Percentiles rank a stretch among this genome's conserved stretches.
Evolutionary conservation across 2,113 vertebrate genomes (phyloP).

Genomic region (Odontesthes bonariensis): DNA sequence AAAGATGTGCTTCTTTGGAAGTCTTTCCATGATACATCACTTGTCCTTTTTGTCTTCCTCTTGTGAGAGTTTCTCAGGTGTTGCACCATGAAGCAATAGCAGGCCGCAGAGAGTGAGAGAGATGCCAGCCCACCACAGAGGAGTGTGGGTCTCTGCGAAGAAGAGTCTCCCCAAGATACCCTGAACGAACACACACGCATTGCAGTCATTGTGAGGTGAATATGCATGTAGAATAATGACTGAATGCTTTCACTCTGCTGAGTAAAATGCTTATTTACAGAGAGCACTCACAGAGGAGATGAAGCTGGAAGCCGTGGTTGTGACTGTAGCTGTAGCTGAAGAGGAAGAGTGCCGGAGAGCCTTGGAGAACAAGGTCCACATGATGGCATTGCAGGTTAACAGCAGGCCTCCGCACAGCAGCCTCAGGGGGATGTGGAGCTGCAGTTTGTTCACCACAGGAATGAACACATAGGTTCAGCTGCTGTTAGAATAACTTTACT

Average conservation of each 20-base stretch:
- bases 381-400: slow-evolving; percentile 86
- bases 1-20: not conserved
- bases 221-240: too few relatives aligned
- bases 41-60: slow-evolving; percentile 72
- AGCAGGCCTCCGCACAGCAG: slow-evolving; percentile 82
- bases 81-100: slow-evolving; percentile 83
- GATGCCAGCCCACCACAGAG: slow-evolving; percentile 92
- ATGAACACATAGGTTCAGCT: too few relatives aligned
- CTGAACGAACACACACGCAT: slow-evolving; percentile 70
- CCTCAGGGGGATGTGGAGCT: slow-evolving; percentile 85
- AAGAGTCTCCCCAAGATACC: slow-evolving; percentile 88
- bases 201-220: too few relatives aligned
- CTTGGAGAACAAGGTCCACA: slow-evolving; percentile 96
- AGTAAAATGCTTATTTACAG: not conserved
- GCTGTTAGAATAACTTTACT: too few relatives aligned
- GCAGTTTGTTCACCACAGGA: not conserved
- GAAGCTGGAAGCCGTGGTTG: slow-evolving; percentile 90
- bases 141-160: slow-evolving; percentile 87
- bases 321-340: slow-evolving; percentile 90
- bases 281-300: slow-evolving; percentile 87
- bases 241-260: too few relatives aligned
- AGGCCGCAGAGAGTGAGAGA: slow-evolving; percentile 88
- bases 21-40: slow-evolving; percentile 17
- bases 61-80: slow-evolving; percentile 35
- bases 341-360: slow-evolving; percentile 90